phyloP scores from a whole-genome alignment of 2,113 vertebrate species.

The Eidolon helvum region DNA sequence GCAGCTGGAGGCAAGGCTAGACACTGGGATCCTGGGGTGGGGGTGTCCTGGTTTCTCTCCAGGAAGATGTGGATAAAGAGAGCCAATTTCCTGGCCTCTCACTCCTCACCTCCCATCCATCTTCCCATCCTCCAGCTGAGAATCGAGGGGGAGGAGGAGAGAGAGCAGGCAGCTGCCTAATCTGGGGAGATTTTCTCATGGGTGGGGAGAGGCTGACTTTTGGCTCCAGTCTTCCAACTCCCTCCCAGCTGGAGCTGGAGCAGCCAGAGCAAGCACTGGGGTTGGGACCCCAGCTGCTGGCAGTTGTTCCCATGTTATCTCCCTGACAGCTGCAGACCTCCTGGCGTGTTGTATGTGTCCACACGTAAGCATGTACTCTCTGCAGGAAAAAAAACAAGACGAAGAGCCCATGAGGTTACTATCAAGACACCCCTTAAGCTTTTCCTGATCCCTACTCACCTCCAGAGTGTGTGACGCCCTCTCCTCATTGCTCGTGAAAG shows the following conservation, averaged over 20 bases:
- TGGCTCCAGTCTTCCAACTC: conserved; percentile 25
- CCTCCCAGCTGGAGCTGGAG: conserved; percentile 64
- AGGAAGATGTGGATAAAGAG: conserved; percentile 43
- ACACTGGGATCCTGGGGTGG: not conserved
- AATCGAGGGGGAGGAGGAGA: not conserved
- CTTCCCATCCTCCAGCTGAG: conserved; percentile 60
- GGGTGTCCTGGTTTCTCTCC: not conserved
- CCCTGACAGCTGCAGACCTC: conserved; percentile 63
- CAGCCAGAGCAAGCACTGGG: not conserved
- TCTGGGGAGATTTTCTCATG: conserved; percentile 69
- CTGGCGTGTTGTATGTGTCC: not conserved
- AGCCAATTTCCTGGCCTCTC: conserved; percentile 51
- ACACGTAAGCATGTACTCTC: not conserved
- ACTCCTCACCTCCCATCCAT: not conserved
- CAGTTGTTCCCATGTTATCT: conserved; percentile 44
- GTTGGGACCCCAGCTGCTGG: conserved; percentile 61
- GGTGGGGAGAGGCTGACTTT: conserved; percentile 22
- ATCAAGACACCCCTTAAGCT: no score
- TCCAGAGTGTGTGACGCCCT: rapidly evolving
- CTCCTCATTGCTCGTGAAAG: not conserved
- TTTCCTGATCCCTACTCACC: not conserved
- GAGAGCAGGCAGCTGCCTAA: conserved; percentile 58
- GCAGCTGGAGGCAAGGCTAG: conserved; percentile 35
- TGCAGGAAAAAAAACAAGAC: not conserved
- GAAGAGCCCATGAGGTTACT: not conserved